Evolutionary conservation across 2,888 invertebrate species (phyloP).

Genomic region (Prionchulus punctatus): DNA sequence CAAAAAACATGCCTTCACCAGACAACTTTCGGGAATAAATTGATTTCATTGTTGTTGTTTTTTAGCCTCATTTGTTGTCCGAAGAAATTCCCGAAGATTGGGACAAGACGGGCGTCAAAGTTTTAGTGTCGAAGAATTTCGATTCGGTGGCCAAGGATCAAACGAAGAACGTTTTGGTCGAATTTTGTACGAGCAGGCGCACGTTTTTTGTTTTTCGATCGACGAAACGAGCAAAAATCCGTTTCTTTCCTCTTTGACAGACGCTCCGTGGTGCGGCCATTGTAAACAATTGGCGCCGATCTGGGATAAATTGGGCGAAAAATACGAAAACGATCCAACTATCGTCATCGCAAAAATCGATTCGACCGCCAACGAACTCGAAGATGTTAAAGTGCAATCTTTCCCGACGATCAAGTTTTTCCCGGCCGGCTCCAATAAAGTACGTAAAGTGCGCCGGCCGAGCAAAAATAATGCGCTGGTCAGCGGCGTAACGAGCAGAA

Average conservation of each 20-base stretch:
- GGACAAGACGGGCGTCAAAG: constrained; percentile 83
- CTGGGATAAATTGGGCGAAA: constrained; percentile 83
- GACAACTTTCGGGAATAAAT: too few relatives aligned
- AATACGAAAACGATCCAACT: constrained; percentile 59
- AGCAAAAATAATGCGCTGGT: too few relatives aligned
- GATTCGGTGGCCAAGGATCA: constrained; percentile 72
- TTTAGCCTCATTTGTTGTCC: constrained; percentile 68
- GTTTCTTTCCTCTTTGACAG: constrained; percentile 18
- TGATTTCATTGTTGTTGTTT: constrained; percentile 9
- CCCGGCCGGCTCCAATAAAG: constrained; percentile 76
- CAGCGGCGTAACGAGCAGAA: too few relatives aligned
- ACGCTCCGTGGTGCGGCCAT: constrained; percentile 94
- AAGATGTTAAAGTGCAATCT: constrained; percentile 78
- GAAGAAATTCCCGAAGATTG: constrained; percentile 91
- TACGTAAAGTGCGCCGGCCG: constrained; percentile 35
- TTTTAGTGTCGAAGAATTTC: constrained; percentile 84
- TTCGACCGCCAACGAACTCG: constrained; percentile 89
- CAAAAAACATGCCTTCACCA: too few relatives aligned
- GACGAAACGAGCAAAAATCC: neutral
- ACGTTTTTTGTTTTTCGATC: neutral
- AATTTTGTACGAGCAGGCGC: constrained; percentile 53
- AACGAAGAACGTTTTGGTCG: constrained; percentile 79
- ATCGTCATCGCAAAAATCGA: constrained; percentile 96
- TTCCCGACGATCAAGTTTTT: constrained; percentile 85
- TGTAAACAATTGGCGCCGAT: constrained; percentile 94